Conservation (phyloP, 1,140 invertebrate species). For the Seison nebaliae region DNA sequence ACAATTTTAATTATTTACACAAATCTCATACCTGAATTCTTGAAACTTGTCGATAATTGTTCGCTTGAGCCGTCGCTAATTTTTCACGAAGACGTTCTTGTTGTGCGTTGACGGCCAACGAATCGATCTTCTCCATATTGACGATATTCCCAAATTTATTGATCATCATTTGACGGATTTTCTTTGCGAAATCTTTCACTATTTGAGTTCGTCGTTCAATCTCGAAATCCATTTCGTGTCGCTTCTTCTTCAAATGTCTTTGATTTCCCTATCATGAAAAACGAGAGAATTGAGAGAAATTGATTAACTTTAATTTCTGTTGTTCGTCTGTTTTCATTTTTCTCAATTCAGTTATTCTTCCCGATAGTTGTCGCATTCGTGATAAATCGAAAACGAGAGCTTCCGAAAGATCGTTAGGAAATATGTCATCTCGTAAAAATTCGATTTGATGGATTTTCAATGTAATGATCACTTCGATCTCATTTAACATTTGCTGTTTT, state of each 20-base stretch:
- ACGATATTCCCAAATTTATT: constrained; percentile 25
- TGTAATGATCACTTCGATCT: constrained; percentile 37
- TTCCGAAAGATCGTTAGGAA: constrained; percentile 32
- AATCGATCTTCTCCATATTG: constrained; percentile 25
- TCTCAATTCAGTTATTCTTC: constrained; percentile 37
- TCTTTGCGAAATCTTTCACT: neutral
- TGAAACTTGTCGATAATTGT: neutral
- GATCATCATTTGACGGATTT: constrained; percentile 23
- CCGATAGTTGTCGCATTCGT: constrained; percentile 33
- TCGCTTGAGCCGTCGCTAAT: constrained; percentile 6
- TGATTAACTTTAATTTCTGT: constrained; percentile 34
- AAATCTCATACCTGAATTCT: neutral
- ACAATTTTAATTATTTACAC: neutral
- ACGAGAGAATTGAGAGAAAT: neutral
- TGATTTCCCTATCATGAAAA: neutral
- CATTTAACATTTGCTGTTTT: constrained; percentile 41
- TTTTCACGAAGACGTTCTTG: constrained; percentile 19
- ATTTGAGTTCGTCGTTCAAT: neutral
- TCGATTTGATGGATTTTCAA: constrained; percentile 40
- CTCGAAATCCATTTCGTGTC: neutral
- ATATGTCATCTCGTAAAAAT: constrained; percentile 30
- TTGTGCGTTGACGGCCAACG: constrained; percentile 23
- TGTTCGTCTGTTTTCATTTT: constrained; percentile 36
- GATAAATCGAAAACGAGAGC: constrained; percentile 37
- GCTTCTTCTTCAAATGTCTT: neutral